phyloP scores from a whole-genome alignment of 1,140 invertebrate genomes.

The Drosophila pachea region DNA sequence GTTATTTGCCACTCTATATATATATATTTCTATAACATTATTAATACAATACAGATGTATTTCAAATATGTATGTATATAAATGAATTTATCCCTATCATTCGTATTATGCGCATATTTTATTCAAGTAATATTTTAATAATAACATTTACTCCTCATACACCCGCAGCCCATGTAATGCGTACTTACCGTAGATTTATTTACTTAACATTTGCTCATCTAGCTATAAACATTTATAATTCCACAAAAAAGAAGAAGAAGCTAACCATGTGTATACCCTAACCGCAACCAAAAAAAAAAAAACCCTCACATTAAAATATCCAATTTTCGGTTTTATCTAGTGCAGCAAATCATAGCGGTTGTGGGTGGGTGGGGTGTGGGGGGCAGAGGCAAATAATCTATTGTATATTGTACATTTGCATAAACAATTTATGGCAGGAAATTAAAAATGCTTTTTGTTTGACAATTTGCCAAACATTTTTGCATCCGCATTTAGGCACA shows the following conservation, averaged over 20 bases:
- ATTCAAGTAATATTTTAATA: slow-evolving; percentile 12
- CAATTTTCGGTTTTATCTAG: slow-evolving; percentile 35
- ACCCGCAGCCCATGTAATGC: slow-evolving; percentile 34
- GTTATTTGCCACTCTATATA: not conserved
- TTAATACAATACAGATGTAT: too few relatives aligned
- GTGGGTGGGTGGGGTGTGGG: not conserved
- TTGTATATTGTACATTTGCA: slow-evolving; percentile 59
- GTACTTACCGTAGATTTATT: slow-evolving; percentile 23
- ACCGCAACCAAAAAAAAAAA: slow-evolving; percentile 21
- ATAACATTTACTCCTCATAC: slow-evolving; percentile 22
- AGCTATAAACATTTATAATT: not conserved
- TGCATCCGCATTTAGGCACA: slow-evolving; percentile 53
- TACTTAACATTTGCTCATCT: slow-evolving; percentile 13
- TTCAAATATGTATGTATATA: slow-evolving; percentile 17
- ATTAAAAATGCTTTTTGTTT: slow-evolving; percentile 75
- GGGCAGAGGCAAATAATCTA: slow-evolving; percentile 26
- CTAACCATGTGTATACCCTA: slow-evolving; percentile 27
- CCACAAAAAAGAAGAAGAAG: not conserved
- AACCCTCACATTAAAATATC: not conserved
- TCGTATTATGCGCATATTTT: slow-evolving; percentile 13
- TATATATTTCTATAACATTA: slow-evolving; percentile 10
- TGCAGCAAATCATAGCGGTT: slow-evolving; percentile 29
- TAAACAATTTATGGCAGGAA: slow-evolving; percentile 73
- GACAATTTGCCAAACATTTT: slow-evolving; percentile 74
- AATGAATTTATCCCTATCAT: slow-evolving; percentile 24